Evolutionary conservation across 2,113 vertebrate species (phyloP), one percentile per base, ranked within the genome.

Genomic region (Oplegnathus fasciatus): DNA sequence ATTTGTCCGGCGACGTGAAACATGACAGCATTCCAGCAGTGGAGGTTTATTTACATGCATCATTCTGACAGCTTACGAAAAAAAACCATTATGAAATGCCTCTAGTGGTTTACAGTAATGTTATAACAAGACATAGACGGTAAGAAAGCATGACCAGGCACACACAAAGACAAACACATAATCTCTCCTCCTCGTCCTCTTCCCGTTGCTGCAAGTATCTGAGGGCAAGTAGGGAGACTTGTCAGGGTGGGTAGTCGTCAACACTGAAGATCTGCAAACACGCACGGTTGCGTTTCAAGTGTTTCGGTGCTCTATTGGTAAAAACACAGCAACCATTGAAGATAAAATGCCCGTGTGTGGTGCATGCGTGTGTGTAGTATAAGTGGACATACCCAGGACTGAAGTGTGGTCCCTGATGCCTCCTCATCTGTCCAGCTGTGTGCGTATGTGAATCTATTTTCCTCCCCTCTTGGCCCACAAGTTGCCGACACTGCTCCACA

Each of bases 311-410:
- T 78, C 20, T n/a, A 60, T 61, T 62, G 70, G 32, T 60, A 50
- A 84, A 82, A 83, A 78, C 71, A 68, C 48, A 58, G 52, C 81
- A 50, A 73, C 17, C 15, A 9, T 2, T 50, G 72, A 80, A 61
- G 54, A 76, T 32, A 62, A 80, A 65, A 77, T 69, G 71, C n/a
- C n/a, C n/a, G n/a, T n/a, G n/a, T n/a, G n/a, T n/a, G n/a, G n/a
- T 65, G 62, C 50, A 77, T 60, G 54, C 15, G 6, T 30, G 6
- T 44, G 42, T 46, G 24, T 32, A 50, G 48, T 57, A 28, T 15
- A 34, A 82, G 71, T 91, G 78, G 76, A 88, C 95, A 52, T 92
- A 96, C 95, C 95, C 93, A 86, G 91, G 90, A 88, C 93, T 94
- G 91, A 89, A 94, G 80, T 62, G 91, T 72, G 91, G 83, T 89